These are phyloP conservation scores for Falco berigora DNA, from an alignment of 2,797 vertebrate species.

Conservation along the genomic window DNA sequence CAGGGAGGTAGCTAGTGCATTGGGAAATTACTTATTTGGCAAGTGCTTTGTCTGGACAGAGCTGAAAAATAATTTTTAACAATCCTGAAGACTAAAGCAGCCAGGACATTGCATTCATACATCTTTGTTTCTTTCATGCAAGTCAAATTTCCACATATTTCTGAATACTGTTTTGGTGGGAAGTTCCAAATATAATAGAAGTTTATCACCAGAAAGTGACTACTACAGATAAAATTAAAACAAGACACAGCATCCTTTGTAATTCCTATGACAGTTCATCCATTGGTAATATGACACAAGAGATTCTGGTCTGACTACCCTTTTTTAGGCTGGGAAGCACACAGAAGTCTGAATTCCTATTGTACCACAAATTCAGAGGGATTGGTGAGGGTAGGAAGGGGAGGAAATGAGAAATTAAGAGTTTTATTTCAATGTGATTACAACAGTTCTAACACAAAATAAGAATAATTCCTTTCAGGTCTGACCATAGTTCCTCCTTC, in stretches of 20 bases:
- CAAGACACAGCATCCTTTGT: neutral
- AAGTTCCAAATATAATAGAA: neutral
- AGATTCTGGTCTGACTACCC: neutral
- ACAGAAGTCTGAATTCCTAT: neutral
- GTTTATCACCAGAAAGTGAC: neutral
- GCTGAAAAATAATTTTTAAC: neutral
- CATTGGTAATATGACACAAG: accelerated
- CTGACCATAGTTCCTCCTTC: neutral
- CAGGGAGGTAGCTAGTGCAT: neutral
- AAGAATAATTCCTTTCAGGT: neutral
- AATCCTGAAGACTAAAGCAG: neutral
- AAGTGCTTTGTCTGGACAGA: neutral
- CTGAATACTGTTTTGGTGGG: neutral
- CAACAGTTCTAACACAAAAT: neutral
- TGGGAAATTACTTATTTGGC: neutral
- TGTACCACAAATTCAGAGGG: neutral
- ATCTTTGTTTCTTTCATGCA: neutral
- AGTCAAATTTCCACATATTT: neutral
- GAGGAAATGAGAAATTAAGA: neutral
- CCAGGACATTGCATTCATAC: neutral
- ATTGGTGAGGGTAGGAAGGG: accelerated
- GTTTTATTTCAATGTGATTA: neutral
- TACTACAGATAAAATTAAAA: neutral
- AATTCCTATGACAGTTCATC: neutral
- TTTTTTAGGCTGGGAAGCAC: neutral